A percentile compares a stretch with the other conserved stretches of the same genome.
Conservation (phyloP, 2,797 vertebrate genomes). For the Ciconia nigra region DNA sequence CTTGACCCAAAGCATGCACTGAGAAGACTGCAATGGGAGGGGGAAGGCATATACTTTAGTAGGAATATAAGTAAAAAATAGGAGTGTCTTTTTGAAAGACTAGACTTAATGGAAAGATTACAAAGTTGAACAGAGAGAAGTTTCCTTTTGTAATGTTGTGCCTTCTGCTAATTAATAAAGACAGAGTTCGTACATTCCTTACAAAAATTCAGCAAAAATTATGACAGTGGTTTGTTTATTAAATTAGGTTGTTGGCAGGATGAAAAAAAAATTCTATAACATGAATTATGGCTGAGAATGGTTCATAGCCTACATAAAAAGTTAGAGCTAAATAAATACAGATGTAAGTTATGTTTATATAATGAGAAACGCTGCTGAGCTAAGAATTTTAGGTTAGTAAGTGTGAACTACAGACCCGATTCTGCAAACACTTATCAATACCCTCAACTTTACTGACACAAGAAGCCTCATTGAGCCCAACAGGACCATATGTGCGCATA, state of each 20-base stretch:
- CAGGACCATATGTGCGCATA: slow-evolving; percentile 35
- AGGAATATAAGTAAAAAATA: slow-evolving; percentile 24
- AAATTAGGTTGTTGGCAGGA: slow-evolving; percentile 70
- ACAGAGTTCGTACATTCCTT: slow-evolving; percentile 58
- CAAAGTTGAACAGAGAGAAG: slow-evolving; percentile 39
- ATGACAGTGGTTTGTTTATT: slow-evolving; percentile 69
- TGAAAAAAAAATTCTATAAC: slow-evolving; percentile 51
- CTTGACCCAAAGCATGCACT: slow-evolving; percentile 51
- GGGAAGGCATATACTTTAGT: neutral
- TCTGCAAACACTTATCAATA: slow-evolving; percentile 67
- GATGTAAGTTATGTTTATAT: slow-evolving; percentile 71
- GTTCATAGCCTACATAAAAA: slow-evolving; percentile 59
- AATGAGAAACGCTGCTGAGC: slow-evolving; percentile 71
- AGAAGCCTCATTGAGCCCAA: slow-evolving; percentile 59
- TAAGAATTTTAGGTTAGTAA: slow-evolving; percentile 70
- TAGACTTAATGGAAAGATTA: slow-evolving; percentile 46
- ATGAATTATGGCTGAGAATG: slow-evolving; percentile 65
- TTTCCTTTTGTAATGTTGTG: slow-evolving; percentile 43
- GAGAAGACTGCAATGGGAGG: neutral
- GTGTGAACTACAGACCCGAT: slow-evolving; percentile 63
- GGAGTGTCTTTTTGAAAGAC: slow-evolving; percentile 5
- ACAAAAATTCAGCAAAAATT: slow-evolving; percentile 57
- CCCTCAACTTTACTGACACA: slow-evolving; percentile 49
- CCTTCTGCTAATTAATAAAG: slow-evolving; percentile 75
- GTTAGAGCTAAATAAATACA: slow-evolving; percentile 74